Conservation (phyloP, 2,113 vertebrate genomes). For the Phyllostomus hastatus region DNA sequence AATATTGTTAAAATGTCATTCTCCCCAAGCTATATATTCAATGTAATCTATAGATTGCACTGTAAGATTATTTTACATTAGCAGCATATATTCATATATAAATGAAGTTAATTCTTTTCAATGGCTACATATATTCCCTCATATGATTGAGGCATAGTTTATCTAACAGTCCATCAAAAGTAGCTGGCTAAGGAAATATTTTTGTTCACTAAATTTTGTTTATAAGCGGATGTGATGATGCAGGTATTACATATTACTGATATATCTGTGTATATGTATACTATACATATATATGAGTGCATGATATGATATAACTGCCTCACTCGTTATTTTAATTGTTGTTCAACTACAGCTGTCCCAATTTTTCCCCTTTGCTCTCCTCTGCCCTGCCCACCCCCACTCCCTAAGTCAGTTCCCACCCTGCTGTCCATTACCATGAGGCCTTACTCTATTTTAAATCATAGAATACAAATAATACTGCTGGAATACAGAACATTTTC, state of each 20-base stretch:
- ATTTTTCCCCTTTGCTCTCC: too few relatives aligned
- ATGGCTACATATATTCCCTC: neutral
- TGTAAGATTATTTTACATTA: neutral
- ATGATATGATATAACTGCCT: neutral
- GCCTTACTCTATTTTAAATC: neutral
- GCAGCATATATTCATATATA: conserved; percentile 18
- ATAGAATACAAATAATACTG: neutral
- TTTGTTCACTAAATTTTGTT: conserved; percentile 35
- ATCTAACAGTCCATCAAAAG: neutral
- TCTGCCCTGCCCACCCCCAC: too few relatives aligned
- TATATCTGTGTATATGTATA: neutral
- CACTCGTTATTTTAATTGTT: neutral
- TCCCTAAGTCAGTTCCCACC: too few relatives aligned
- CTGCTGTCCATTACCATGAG: too few relatives aligned
- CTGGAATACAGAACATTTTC: neutral
- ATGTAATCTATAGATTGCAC: neutral
- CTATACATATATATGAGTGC: neutral
- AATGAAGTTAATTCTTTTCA: conserved; percentile 26
- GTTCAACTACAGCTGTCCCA: too few relatives aligned
- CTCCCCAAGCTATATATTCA: neutral
- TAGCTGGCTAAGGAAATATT: neutral
- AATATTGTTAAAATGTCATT: conserved; percentile 8
- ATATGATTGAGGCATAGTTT: conserved; percentile 7
- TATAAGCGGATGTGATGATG: neutral
- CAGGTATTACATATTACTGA: neutral